Evolutionary conservation across 2,797 vertebrate genomes (phyloP), one percentile per base, ranked within the genome.

Genomic region (Esox lucius): DNA sequence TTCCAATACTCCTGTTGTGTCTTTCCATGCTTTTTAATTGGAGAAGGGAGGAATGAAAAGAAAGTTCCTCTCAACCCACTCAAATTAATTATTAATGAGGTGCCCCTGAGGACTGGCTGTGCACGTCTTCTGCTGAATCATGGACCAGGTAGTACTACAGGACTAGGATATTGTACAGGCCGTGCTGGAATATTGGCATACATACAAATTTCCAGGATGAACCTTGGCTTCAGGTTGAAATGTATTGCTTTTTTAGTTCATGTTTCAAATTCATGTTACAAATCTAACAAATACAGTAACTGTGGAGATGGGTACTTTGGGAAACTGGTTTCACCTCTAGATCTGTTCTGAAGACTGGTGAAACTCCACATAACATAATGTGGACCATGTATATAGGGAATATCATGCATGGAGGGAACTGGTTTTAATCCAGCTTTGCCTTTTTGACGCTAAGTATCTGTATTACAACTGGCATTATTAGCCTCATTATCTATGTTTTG

Each of bases 81-180:
- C 73, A 61, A 72, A 78, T 87, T 35, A 59, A 78, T 83, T 81
- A 83, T 84, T 87, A 78, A 87, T 87, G 48, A 42, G 33, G 68
- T 46, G 16, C 67, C 65, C 75, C 64, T 59, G 66, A 75, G 69
- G 75, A 80, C 72, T 39, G 12, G 31, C 28, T 31, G 51, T 13
- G 74, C 12, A 24, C 24, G 22, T 59, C 56, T n/a, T 24, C 22
- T 59, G 56, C n/a, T 24, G n/a, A 22, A 59, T 8, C 53, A 2
- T 24, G 9, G 22, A 22, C n/a, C 56, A 59, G 56, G 56, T 26
- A 56, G n/a, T 61, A 24, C 22, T 61, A 61, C 56, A 3, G 11
- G 22, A 11, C 22, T 24, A 12, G 56, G 11, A 61, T 61, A 61
- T 24, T 24, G 9, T 61, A 61, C 56, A 61, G 56, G 56, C 56